Conservation (phyloP, 1,140 invertebrate species). For the Tetragonula clypearis region DNA sequence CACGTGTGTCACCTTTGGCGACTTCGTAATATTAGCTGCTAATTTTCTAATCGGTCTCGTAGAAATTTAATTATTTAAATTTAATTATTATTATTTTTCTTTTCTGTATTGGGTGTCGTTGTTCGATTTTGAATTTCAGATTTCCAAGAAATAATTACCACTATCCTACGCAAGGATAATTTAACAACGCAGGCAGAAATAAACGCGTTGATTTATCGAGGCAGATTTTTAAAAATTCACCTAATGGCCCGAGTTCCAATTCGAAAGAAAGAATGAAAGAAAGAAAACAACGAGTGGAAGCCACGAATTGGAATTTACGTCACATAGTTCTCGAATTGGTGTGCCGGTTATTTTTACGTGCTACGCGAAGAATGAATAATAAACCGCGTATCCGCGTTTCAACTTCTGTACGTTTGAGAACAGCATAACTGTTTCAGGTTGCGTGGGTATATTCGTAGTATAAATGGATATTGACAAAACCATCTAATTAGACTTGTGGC, state of each 20-base stretch:
- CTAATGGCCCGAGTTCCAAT: background rate
- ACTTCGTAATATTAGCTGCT: background rate
- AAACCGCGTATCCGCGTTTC: background rate
- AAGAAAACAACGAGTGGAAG: background rate
- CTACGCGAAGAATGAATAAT: slow-evolving; percentile 29
- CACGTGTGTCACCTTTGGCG: background rate
- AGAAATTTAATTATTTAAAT: too few species aligned
- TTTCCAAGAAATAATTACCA: too few species aligned
- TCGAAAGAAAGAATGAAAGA: background rate
- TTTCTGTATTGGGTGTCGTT: too few species aligned
- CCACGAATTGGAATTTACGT: slow-evolving; percentile 28
- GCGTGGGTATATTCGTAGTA: slow-evolving; percentile 24
- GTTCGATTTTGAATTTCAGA: too few species aligned
- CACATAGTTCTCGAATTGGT: slow-evolving; percentile 29
- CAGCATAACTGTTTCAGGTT: background rate
- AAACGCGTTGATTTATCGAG: background rate
- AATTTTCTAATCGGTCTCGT: too few species aligned
- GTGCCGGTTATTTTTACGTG: slow-evolving; percentile 22
- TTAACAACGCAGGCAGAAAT: too few species aligned
- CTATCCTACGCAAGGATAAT: too few species aligned
- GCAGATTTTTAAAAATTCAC: background rate
- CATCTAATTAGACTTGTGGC: slow-evolving; percentile 56
- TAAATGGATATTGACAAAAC: slow-evolving; percentile 59
- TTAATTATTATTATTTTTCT: too few species aligned
- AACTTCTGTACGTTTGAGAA: background rate